Base-by-base conservation (phyloP, 2,888 invertebrate genomes). In the Sclerodermus sp. region DNA sequence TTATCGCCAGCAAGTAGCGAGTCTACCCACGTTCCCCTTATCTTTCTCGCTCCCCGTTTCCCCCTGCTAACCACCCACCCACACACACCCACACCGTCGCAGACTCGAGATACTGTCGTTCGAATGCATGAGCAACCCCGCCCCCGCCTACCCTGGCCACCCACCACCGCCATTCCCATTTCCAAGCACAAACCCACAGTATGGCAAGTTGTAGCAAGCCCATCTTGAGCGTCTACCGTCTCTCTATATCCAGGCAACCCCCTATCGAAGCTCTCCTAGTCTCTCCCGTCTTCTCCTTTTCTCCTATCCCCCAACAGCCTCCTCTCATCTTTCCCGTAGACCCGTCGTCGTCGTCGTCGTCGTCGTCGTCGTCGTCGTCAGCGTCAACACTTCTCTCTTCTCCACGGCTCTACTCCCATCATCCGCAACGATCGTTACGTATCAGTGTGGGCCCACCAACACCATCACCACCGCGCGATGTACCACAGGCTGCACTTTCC, bases 21-120 rank as follows among this genome's bases (percentile, higher is more conserved):
- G 71, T 74, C 74, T 70, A 69, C 67, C 69, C 73, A 73, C 72
- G 74, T 74, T 65, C 62, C 56, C 60, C 67, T 71, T 74, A 73
- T 74, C 73, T 70, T 62, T 64, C 67, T 60, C 55, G 51, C 49
- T 44, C 51, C 50, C 55, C 44, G 44, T 51, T 44, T 45, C 39
- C 2, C 23, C 23, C 23, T 8, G 36, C 36, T 4, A 47, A 48
- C 10, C 44, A 49, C 53, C 3, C 23, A 57, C 51, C 52, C 52
- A 14, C 39, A 12, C 39, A 13, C 6, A 13, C 13, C 8, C 8
- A 37, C 13, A 37, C 13, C 6, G 8, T n/a, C 37, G 37, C 13
- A 8, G 9, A 37, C 58, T 58, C 34, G 34, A 23, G 23, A 23
- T 60, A 63, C 60, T 63, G 60, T 60, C 57, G 15, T 18, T 12